Evolutionary conservation across 64 coral and sea anemone genomes (phyloP).

Genomic region (Stichodactyla mertensii): DNA sequence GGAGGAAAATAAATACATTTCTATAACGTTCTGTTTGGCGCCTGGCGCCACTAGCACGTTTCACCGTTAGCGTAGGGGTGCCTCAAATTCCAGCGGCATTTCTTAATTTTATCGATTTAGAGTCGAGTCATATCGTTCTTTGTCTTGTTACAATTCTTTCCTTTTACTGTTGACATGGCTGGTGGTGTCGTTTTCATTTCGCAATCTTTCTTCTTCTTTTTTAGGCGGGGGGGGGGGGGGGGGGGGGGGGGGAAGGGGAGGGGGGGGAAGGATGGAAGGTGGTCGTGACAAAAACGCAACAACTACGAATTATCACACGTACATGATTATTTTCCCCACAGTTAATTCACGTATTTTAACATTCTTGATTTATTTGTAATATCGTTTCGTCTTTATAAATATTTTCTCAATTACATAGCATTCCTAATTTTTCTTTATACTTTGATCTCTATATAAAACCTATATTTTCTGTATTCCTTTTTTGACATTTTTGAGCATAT

Average conservation of each 20-base stretch:
- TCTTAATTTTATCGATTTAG: not conserved
- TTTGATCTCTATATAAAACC: not conserved
- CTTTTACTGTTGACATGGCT: not conserved
- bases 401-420: slow-evolving; percentile 1
- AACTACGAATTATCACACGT: not conserved
- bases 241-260: not conserved
- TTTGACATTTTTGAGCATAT: not conserved
- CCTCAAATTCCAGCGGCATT: not conserved
- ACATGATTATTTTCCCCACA: not conserved
- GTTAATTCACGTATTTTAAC: not conserved
- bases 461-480: not conserved
- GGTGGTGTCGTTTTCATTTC: not conserved
- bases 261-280: not conserved
- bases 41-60: not conserved
- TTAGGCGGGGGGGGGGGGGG: not conserved
- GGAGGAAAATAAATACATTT: not conserved
- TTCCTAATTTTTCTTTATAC: not conserved
- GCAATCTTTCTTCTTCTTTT: not conserved
- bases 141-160: not conserved
- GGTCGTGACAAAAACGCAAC: not conserved
- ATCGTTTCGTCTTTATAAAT: slow-evolving; percentile 4
- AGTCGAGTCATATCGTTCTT: not conserved
- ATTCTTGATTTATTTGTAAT: not conserved
- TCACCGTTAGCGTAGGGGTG: not conserved
- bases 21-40: not conserved